phyloP scores from a whole-genome alignment of 2,113 vertebrate species.

The Microcebus jonahi region DNA sequence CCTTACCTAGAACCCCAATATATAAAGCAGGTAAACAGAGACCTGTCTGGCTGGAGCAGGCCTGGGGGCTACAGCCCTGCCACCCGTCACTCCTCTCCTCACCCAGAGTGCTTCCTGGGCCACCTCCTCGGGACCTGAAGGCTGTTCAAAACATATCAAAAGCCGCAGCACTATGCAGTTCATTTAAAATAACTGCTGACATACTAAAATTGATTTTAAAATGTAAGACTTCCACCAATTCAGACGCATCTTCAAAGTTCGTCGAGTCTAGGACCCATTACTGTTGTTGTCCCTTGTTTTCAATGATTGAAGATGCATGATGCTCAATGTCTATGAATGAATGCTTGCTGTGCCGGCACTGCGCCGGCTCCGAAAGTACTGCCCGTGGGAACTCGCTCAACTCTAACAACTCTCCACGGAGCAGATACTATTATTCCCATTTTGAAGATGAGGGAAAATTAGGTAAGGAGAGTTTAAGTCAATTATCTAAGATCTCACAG shows the following conservation, averaged over 20 bases:
- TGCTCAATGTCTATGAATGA: not conserved
- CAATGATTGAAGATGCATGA: not conserved
- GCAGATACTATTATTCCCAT: not conserved
- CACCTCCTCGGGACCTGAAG: not conserved
- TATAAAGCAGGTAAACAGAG: not conserved
- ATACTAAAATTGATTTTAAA: conserved; percentile 42
- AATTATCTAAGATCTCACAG: not conserved
- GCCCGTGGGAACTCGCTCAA: not conserved
- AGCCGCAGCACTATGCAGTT: not conserved
- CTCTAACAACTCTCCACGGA: not conserved
- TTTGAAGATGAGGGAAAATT: not conserved
- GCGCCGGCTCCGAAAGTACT: not conserved
- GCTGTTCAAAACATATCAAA: not conserved
- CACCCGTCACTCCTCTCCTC: not conserved
- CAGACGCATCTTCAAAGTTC: not conserved
- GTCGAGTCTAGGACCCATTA: not conserved
- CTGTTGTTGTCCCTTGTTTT: not conserved
- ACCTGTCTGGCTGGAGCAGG: not conserved
- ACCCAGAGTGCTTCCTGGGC: not conserved
- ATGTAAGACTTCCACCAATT: not conserved
- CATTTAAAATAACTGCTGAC: conserved; percentile 39
- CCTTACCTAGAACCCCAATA: not conserved
- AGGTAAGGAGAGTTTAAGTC: not conserved
- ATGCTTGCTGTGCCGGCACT: not conserved
- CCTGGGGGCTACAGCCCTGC: not conserved